Evolutionary conservation across 2,113 vertebrate genomes (phyloP).

Genomic region (Beaufortia kweichowensis): DNA sequence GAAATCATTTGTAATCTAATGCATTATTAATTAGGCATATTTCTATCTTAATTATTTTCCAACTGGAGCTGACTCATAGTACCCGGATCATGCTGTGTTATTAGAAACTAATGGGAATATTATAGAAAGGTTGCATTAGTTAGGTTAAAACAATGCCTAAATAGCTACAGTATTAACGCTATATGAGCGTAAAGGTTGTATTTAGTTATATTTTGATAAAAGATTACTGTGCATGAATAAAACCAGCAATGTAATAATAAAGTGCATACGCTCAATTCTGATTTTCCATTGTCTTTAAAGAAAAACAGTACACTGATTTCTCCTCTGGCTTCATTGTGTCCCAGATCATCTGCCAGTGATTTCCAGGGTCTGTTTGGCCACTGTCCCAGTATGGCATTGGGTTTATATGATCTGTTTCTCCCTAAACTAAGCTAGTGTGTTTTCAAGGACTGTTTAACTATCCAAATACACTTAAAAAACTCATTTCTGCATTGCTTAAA

Average conservation of each 20-base stretch:
- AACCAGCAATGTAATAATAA: background rate
- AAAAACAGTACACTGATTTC: background rate
- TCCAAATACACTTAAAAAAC: background rate
- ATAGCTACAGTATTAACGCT: background rate
- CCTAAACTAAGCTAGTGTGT: background rate
- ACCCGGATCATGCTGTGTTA: too few relatives aligned
- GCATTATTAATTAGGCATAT: too few relatives aligned
- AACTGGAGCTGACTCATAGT: too few relatives aligned
- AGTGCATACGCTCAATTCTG: background rate
- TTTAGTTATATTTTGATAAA: background rate
- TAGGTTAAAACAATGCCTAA: background rate
- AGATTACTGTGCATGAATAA: background rate
- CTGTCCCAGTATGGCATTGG: conserved; percentile 23
- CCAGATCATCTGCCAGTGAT: conserved; percentile 10
- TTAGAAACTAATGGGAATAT: too few relatives aligned
- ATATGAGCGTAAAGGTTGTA: background rate
- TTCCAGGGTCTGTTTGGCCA: conserved; percentile 12
- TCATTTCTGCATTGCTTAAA: background rate
- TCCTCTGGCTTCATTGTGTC: background rate
- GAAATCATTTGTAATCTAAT: too few relatives aligned
- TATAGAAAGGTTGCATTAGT: too few relatives aligned
- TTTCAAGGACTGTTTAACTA: conserved; percentile 10
- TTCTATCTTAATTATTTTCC: too few relatives aligned
- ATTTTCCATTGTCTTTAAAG: background rate
- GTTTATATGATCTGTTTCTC: conserved; percentile 21